Evolutionary conservation across 2,888 invertebrate genomes (phyloP).

Genomic region (Tillus elongatus): DNA sequence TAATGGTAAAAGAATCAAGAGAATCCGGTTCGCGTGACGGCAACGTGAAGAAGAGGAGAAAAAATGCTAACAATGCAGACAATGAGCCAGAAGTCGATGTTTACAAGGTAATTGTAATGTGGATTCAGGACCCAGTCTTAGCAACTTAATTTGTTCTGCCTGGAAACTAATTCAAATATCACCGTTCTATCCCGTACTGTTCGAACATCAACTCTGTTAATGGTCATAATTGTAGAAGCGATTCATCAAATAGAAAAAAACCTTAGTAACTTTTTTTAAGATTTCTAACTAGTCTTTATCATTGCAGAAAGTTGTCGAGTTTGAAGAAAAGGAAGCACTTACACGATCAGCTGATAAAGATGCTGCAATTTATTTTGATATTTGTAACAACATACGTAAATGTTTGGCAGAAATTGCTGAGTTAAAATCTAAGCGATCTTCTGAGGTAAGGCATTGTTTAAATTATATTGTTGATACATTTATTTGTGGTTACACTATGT

Average conservation of each 20-base stretch:
- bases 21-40: constrained; percentile 43
- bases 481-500: too few relatives aligned
- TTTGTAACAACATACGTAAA: constrained; percentile 61
- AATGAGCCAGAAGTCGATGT: constrained; percentile 48
- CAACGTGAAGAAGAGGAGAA: constrained; percentile 49
- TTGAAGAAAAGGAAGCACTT: constrained; percentile 66
- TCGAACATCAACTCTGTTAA: too few relatives aligned
- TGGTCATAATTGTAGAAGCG: too few relatives aligned
- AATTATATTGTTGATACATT: too few relatives aligned
- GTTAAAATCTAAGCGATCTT: constrained; percentile 50
- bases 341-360: constrained; percentile 58
- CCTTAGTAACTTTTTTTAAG: neutral
- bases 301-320: constrained; percentile 56
- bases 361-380: constrained; percentile 55
- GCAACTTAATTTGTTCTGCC: too few relatives aligned
- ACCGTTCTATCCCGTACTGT: too few relatives aligned
- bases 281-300: constrained; percentile 5
- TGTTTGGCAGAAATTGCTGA: constrained; percentile 60
- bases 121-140: constrained; percentile 1
- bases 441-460: constrained; percentile 48
- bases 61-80: constrained; percentile 40
- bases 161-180: too few relatives aligned
- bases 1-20: constrained; percentile 39
- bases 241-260: neutral
- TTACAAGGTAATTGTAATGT: constrained; percentile 46